Evolutionary conservation across 2,113 vertebrate genomes (phyloP), one percentile per base, ranked within the genome.

Genomic region (Platichthys flesus): DNA sequence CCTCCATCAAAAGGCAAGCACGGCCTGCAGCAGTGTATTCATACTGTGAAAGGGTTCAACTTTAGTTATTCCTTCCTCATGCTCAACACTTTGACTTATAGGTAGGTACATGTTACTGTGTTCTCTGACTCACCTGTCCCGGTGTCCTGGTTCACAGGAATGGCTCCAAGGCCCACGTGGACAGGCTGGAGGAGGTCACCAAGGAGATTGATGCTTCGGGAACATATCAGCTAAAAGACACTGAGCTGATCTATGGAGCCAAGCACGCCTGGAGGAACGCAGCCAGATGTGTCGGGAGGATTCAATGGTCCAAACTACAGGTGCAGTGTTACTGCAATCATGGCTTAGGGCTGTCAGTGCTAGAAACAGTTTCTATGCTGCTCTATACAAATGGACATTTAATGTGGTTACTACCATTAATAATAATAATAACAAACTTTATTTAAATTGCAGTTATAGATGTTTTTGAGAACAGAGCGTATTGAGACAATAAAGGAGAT

Each of bases 261-360:
- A 99, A 99, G 81, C 97, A 98, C 0, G 98, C 97, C 82, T 99
- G 97, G 98, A 91, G 98, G 45, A 99, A 99, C 0, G 98, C 98
- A 0, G 92, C 98, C 6, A 96, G 98, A 9, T 99, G 98, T 0
- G 96, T 99, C 0, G 98, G 98, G 70, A 94, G 98, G 87, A 99
- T 99, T 85, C 98, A 99, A 93, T 99, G 98, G 98, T 99, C 98
- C 89, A 99, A 99, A 89, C 93, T 99, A 56, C 98, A 99, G 97
- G 98, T 98, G 45, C 23, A 52, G 5, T 8, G 12, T 4, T 8
- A 1, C 12, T 23, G 2, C 28, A 24, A 26, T 58, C 15, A 54
- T n/a, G 57, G 40, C 51, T 56, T 21, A 42, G 1, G 2, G 5
- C 18, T 62, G 28, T 31, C 28, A 31, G 28, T 31, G 28, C 28